Conservation (phyloP, 1,140 invertebrate species). For the Wiebesia pumilae region DNA sequence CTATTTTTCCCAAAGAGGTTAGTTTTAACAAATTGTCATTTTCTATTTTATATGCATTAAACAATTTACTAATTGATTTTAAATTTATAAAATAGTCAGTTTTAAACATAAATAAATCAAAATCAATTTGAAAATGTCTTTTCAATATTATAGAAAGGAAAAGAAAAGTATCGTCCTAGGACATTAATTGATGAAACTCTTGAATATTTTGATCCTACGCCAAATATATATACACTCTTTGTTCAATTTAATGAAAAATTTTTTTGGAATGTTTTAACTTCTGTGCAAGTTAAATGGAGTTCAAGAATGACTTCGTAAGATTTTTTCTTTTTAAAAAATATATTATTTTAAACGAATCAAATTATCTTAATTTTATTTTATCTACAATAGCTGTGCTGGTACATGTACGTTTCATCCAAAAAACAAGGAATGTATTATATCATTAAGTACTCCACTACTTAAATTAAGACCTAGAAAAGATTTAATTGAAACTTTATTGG, state of each 20-base stretch:
- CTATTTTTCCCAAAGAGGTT: constrained; percentile 60
- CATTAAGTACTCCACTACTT: constrained; percentile 91
- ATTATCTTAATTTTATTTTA: constrained; percentile 37
- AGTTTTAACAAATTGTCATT: constrained; percentile 37
- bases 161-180: constrained; percentile 66
- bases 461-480: constrained; percentile 95
- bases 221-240: constrained; percentile 92
- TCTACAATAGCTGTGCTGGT: constrained; percentile 83
- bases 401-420: constrained; percentile 86
- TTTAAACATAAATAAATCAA: constrained; percentile 26
- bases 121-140: background rate
- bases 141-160: constrained; percentile 53
- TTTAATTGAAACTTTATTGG: constrained; percentile 94
- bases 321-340: constrained; percentile 14
- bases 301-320: constrained; percentile 93
- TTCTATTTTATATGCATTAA: constrained; percentile 6
- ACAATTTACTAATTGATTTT: background rate
- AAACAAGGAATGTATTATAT: constrained; percentile 86
- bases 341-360: constrained; percentile 33
- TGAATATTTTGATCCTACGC: constrained; percentile 94
- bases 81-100: background rate
- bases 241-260: constrained; percentile 89
- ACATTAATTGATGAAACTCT: constrained; percentile 79
- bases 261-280: constrained; percentile 85
- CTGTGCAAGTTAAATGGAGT: constrained; percentile 94